Base-by-base conservation (phyloP, 2,888 invertebrate genomes). In the Thecophora atra region DNA sequence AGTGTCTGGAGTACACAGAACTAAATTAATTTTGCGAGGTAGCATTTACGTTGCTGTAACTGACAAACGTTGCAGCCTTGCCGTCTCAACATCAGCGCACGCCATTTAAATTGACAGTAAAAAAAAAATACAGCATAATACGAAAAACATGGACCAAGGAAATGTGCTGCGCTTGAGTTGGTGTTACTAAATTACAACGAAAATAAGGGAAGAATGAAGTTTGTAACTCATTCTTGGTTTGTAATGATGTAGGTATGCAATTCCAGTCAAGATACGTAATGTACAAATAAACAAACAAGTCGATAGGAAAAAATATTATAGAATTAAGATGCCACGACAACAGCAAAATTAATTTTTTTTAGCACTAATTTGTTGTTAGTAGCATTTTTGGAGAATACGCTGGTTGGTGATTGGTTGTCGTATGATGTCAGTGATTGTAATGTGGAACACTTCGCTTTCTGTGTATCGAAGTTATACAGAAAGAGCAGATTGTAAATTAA, bases 111-210 rank as follows among this genome's bases (percentile, higher is more conserved):
- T 47, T 54, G 67, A 21, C 54, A 11, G 67, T 37, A n/a, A 37
- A 17, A 15, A 17, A 66, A n/a, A 67, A 37, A 21, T 17, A 52
- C 7, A 54, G 28, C 28, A n/a, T 11, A 19, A 8, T 28, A 56
- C 15, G 37, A 42, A 54, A 56, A 19, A 72, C 65, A 76, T 75
- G 78, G 80, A 82, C 81, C 81, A 80, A 82, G 81, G 78, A 81
- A 81, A 21, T 42, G n/a, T 19, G 19, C 21, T 13, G 42, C 63
- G 56, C 37, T 37, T 37, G 37, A 37, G 37, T 11, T 37, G 37
- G 37, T 37, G 37, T 37, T 37, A 11, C 37, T 11, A 37, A 37
- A 37, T 37, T 6, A 37, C 37, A 37, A 8, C 37, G 7, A 37
- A 13, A 56, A 24, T 8, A 24, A 13, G 56, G 21, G 21, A 21